Evolutionary conservation across 2,888 invertebrate species (phyloP), one percentile per base, ranked within the genome.

Genomic region (Zaprionus lineosus): DNA sequence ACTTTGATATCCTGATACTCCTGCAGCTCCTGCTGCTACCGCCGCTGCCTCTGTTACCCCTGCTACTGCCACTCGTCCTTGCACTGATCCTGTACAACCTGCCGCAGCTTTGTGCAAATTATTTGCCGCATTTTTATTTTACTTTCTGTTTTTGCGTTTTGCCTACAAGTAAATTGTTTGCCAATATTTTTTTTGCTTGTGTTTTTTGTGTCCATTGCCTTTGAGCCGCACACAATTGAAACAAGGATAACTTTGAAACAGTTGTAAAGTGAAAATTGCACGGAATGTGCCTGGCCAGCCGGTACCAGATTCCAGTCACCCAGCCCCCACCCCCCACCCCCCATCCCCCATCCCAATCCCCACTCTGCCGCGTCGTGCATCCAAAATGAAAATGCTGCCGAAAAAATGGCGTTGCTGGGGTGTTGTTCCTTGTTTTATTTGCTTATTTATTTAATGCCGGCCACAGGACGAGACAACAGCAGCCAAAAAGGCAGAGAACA

Each of bases 51-150:
- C 24, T 24, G 8, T 24, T 24, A 6, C 24, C n/a, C 8, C 2
- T 21, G 18, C 21, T 34, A 14, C 2, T 15, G 26, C 9, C 14
- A 12, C 15, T n/a, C n/a, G n/a, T n/a, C n/a, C n/a, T n/a, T n/a
- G n/a, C n/a, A n/a, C n/a, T n/a, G n/a, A 12, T 40, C 24, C 29
- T 28, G 55, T 58, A 37, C 75, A 82, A 78, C 85, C 79, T 84
- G 79, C 69, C 83, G 61, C 76, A 76, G 84, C 86, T 86, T 87
- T 86, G 87, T 82, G 86, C 74, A 87, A 87, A 87, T 87, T 83
- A 86, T 84, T 87, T 87, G 73, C 79, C 67, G 57, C 74, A 58
- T 74, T 78, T 74, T 68, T 72, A 58, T 74, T 78, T 74, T 68
- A 56, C 61, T 60, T 70, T 70, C 70, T 64, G 48, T 62, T 65